Evolutionary conservation across 2,888 invertebrate genomes (phyloP).

Genomic region (Coenonympha arcania): DNA sequence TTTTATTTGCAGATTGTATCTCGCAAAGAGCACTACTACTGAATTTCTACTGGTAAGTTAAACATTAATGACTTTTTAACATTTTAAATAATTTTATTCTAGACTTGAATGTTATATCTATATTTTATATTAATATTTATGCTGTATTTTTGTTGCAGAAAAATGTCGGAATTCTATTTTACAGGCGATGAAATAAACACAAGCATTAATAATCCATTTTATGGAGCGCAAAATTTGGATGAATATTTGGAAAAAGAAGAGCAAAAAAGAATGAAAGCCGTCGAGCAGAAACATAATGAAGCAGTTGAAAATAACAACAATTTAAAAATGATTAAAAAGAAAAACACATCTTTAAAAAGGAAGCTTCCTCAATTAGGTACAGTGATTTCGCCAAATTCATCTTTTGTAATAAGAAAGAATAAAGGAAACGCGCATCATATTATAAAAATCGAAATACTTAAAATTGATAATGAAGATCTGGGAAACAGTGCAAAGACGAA

Average conservation of each 20-base stretch:
- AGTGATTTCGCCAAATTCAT: not conserved
- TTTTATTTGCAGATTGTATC: not conserved
- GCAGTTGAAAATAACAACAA: not conserved
- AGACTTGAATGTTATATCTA: no score
- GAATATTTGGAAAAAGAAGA: not conserved
- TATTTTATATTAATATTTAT: not conserved
- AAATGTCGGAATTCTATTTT: not conserved
- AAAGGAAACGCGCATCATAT: not conserved
- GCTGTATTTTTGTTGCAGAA: not conserved
- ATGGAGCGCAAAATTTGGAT: not conserved
- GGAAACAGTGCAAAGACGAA: not conserved
- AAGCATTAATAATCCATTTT: not conserved
- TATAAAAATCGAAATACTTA: not conserved
- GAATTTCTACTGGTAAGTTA: not conserved
- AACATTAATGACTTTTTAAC: no score
- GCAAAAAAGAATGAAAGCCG: not conserved
- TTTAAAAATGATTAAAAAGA: no score
- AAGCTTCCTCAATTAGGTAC: not conserved
- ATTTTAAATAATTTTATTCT: no score
- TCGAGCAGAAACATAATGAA: not conserved
- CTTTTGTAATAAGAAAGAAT: not conserved
- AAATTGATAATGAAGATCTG: not conserved
- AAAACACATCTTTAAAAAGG: not conserved
- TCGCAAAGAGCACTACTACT: not conserved
- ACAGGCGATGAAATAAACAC: not conserved